Base-by-base conservation (phyloP, 1,140 invertebrate genomes). In the Tenebrio molitor region DNA sequence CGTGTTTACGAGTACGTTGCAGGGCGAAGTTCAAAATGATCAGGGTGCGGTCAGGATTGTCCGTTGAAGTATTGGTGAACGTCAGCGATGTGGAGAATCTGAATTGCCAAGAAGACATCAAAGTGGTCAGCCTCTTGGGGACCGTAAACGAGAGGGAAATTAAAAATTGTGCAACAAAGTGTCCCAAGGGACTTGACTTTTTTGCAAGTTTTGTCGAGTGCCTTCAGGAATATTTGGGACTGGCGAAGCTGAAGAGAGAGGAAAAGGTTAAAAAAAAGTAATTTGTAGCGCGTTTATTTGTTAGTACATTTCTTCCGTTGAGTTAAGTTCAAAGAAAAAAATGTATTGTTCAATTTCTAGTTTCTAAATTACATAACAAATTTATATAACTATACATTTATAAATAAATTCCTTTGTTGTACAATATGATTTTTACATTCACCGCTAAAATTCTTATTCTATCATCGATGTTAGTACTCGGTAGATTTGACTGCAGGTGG, bases 361-460 rank as follows among this genome's bases (percentile, higher is more conserved):
- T 29, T 29, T 29, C 3, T 29, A 29, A 29, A 29, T 4, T 29
- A 29, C 25, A 29, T 29, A 29, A 29, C 25, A 29, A 29, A 29
- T 12, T 39, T 39, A 39, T 39, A 29, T 39, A n/a, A 39, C 36
- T 39, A 39, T 39, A 58, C 50, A 58, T 58, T 58, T 21, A 58
- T 58, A 53, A 53, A 53, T 58, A 58, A 29, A 29, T 58, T 29
- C 16, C 6, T 46, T 46, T 46, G 2, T 46, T 15, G 12, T 58
- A 58, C 46, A 53, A 29, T 53, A 53, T 53, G 21, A 46, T 53
- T 39, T 39, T 25, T 25, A 53, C 50, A 58, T 58, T 58, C 23
- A 33, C 15, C 21, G 50, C 50, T 58, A 58, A 58, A 58, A 29
- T 21, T 50, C 17, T 41, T 41, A 41, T 41, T 41, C 25, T 8